Conservation (phyloP, 2,888 invertebrate species). For the Amphimallon solstitiale region DNA sequence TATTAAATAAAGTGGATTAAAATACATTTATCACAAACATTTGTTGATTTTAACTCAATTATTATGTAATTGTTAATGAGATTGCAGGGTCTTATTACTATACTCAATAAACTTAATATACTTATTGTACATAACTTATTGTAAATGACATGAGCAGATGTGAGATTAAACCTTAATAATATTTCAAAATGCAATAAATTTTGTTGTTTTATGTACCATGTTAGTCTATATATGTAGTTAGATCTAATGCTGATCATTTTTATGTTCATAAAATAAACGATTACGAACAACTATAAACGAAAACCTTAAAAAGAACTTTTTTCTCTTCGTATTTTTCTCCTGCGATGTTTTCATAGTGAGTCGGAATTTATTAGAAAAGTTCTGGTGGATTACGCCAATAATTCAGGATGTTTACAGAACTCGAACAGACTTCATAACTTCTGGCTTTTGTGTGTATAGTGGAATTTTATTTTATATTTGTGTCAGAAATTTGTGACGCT, state of each 20-base stretch:
- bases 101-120: no score
- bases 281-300: slow-evolving; percentile 23
- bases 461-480: slow-evolving; percentile 48
- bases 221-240: neutral
- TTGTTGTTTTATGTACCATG: neutral
- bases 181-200: neutral
- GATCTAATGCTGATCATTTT: slow-evolving; percentile 13
- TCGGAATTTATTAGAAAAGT: slow-evolving; percentile 45
- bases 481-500: slow-evolving; percentile 49
- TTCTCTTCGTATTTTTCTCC: slow-evolving; percentile 3
- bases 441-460: slow-evolving; percentile 44
- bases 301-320: slow-evolving; percentile 9
- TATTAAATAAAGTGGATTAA: no score
- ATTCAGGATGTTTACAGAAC: slow-evolving; percentile 48
- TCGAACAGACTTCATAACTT: slow-evolving; percentile 43
- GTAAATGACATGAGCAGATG: neutral
- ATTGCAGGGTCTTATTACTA: no score
- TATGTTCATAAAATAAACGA: slow-evolving; percentile 14
- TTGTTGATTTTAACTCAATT: no score
- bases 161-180: slow-evolving; percentile 1
- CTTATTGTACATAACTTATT: no score
- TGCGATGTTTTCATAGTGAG: slow-evolving; percentile 25
- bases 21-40: no score
- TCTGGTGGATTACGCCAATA: slow-evolving; percentile 48
- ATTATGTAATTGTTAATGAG: no score